Percentiles rank a stretch among this genome's conserved stretches.
phyloP scores from a whole-genome alignment of 2,797 vertebrate genomes.

The Argentina silus region DNA sequence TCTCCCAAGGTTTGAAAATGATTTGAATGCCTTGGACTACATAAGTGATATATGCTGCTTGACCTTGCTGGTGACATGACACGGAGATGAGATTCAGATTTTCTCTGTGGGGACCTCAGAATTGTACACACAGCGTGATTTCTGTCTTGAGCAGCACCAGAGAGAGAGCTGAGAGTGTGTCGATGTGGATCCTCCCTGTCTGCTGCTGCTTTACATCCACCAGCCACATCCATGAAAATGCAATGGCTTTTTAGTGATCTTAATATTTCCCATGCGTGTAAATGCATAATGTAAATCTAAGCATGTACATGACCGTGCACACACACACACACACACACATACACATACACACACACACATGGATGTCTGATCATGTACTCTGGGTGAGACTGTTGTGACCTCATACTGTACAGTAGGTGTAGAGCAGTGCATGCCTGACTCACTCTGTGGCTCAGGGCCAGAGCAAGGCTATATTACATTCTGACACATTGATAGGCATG shows the following conservation, averaged over 20 bases:
- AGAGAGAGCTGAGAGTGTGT: slow-evolving; percentile 18
- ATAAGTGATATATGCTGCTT: slow-evolving; percentile 36
- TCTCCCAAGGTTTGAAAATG: slow-evolving; percentile 38
- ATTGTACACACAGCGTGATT: slow-evolving; percentile 39
- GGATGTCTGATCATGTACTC: slow-evolving; percentile 6
- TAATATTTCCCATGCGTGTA: slow-evolving; percentile 7
- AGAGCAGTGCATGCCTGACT: neutral
- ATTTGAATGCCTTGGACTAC: slow-evolving; percentile 23
- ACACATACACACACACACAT: neutral
- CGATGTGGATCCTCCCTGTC: slow-evolving; percentile 9
- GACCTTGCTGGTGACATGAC: slow-evolving; percentile 38
- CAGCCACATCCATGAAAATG: neutral
- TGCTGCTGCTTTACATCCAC: neutral
- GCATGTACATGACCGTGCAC: neutral
- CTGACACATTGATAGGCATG: slow-evolving; percentile 3
- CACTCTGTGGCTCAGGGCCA: slow-evolving; percentile 12
- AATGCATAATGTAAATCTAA: neutral
- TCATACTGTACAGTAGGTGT: neutral
- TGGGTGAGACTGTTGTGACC: neutral
- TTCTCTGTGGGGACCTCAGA: slow-evolving; percentile 27
- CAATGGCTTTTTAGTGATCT: slow-evolving; percentile 4
- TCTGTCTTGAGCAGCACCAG: slow-evolving; percentile 31
- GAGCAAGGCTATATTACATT: slow-evolving; percentile 22
- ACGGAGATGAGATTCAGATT: slow-evolving; percentile 41
- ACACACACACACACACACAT: neutral